Evolutionary conservation across 2,797 vertebrate species (phyloP), one percentile per base, ranked within the genome.

Genomic region (Meriones psammophilus): DNA sequence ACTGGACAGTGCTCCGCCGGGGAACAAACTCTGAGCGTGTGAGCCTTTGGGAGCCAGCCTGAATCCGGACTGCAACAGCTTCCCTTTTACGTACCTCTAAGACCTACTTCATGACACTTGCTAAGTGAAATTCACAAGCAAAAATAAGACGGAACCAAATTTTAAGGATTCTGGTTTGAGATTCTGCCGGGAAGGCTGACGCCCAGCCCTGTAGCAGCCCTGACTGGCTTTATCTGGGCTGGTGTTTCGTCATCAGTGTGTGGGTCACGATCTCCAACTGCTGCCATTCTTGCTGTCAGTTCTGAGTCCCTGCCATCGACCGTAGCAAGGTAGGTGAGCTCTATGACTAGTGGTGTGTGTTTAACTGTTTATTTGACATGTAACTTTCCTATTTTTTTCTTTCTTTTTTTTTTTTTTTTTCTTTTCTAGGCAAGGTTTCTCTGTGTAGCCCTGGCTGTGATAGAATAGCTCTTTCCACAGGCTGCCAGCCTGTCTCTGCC

Each of bases 91-190:
- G 56, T 50, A 42, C 17, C 58, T 76, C 71, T 91, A 87, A 89
- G 58, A 89, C 17, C 66, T 60, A 62, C 50, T 90, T 62, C 77
- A 64, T 73, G 36, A 36, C 15, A 39, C 74, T 81, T 81, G 26
- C 74, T 74, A 74, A 74, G 60, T 88, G 64, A 77, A 87, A 95
- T 81, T 90, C n/a, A 80, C 64, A 87, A 94, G 39, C 28, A 83
- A 88, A 91, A 94, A 39, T 73, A 78, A 36, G 22, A 39, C 69
- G 26, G 28, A 86, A 89, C 5, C 15, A 78, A 80, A 77, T 78
- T 56, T 91, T 74, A 58, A 83, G 68, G n/a, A 83, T 83, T 95
- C 50, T 58, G 28, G 68, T 73, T 92, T 64, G 73, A 84, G 64
- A 56, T 60, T 94, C 54, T 22, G n/a, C 62, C 62, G 42, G 6